Evolutionary conservation across 2,113 vertebrate species (phyloP).

Genomic region (Centrocercus urophasianus): DNA sequence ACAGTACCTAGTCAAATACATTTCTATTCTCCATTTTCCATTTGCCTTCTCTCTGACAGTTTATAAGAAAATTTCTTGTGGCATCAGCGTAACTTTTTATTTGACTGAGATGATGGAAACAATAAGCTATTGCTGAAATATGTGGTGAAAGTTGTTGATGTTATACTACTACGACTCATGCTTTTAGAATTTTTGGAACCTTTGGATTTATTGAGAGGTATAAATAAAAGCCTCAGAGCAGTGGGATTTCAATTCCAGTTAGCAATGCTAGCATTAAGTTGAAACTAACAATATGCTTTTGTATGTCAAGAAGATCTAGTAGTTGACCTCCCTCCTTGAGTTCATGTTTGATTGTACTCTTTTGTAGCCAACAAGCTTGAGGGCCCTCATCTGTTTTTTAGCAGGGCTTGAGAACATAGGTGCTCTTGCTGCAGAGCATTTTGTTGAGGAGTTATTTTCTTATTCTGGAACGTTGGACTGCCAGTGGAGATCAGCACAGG

Average conservation of each 20-base stretch:
- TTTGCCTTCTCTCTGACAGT: neutral
- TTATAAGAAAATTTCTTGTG: neutral
- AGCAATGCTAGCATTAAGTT: neutral
- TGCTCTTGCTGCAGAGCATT: neutral
- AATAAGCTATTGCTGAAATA: conserved; percentile 8
- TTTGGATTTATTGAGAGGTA: neutral
- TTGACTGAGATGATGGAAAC: neutral
- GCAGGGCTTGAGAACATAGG: neutral
- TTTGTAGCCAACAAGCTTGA: neutral
- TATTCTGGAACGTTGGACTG: neutral
- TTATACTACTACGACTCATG: neutral
- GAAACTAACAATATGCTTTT: neutral
- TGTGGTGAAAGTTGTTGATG: neutral
- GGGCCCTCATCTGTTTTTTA: neutral
- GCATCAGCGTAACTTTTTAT: neutral
- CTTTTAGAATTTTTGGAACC: conserved; percentile 26
- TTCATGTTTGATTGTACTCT: neutral
- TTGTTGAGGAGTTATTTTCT: neutral
- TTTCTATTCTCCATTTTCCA: neutral
- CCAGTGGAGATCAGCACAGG: neutral
- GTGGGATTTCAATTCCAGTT: neutral
- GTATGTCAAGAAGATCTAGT: neutral
- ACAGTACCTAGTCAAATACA: neutral
- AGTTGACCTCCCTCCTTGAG: neutral
- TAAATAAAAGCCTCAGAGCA: neutral